Evolutionary conservation across 2,797 vertebrate species (phyloP), one percentile per base, ranked within the genome.

Genomic region (Novumbra hubbsi): DNA sequence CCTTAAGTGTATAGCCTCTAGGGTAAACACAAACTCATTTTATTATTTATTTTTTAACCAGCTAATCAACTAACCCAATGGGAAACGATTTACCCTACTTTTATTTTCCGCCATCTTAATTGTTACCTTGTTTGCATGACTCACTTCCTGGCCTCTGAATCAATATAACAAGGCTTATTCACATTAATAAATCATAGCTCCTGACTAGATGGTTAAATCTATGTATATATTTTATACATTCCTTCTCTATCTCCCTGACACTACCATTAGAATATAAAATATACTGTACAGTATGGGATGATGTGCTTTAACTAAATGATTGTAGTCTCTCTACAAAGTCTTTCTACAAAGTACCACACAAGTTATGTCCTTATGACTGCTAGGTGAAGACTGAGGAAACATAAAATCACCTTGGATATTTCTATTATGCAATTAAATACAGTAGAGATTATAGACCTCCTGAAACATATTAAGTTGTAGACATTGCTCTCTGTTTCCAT

Each of bases 1-100:
- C 91, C 92, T 89, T 93, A 94, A 90, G 88, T 91, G 92, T 95
- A 91, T 94, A 94, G 89, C 88, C 89, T 80, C 90, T 94, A 95
- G 95, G 96, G 95, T 95, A 96, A 96, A 94, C 78, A 74, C 85
- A 78, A 82, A 73, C 73, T 85, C 85, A 84, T 84, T 88, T 85
- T 91, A 41, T n/a, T 64, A 76, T 50, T 80, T 76, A 83, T 76
- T 69, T 85, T 82, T 87, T 88, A 91, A 85, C 82, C 75, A 88
- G 68, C 81, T 83, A 89, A 78, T 86, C 74, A 82, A 90, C 85
- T 90, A 93, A 94, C 87, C 84, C 85, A 84, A 75, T 83, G 88
- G 75, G 88, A 83, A 80, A 76, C 73, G 50, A 86, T 79, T 81
- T 88, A 84, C 73, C 81, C 76, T 80, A 68, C 79, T 84, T 68